Conservation (phyloP, 2,113 vertebrate species). For the Tricholaema leucomelas region DNA sequence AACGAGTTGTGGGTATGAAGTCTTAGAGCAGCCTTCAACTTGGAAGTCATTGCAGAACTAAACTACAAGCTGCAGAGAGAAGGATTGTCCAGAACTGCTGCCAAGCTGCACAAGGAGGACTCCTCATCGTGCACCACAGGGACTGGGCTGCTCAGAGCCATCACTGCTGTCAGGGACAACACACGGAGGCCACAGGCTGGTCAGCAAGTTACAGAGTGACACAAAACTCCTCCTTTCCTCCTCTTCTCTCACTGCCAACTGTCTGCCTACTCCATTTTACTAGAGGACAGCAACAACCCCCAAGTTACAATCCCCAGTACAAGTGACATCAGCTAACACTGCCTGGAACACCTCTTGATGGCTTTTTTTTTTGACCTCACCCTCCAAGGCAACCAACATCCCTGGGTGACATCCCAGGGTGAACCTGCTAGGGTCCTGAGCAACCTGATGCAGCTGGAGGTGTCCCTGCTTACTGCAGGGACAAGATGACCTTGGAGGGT, state of each 20-base stretch:
- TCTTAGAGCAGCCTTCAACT: neutral
- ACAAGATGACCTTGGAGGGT: no score
- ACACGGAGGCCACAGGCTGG: neutral
- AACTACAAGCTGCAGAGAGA: neutral
- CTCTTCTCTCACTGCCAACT: neutral
- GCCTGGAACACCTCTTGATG: neutral
- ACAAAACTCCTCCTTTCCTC: neutral
- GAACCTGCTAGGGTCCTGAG: no score
- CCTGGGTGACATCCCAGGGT: no score
- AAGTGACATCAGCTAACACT: neutral
- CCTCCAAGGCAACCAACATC: neutral
- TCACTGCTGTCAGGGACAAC: neutral
- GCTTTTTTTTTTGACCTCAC: neutral
- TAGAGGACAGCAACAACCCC: neutral
- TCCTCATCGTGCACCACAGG: neutral
- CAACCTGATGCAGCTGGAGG: no score
- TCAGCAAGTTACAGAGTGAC: neutral
- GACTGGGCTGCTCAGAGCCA: neutral
- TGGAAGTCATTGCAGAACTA: neutral
- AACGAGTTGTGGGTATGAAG: neutral
- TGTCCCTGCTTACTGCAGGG: no score
- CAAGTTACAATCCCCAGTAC: neutral
- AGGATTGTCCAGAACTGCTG: fast-evolving
- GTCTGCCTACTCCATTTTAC: neutral
- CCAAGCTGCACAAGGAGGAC: neutral